phyloP scores from a whole-genome alignment of 2,888 invertebrate genomes.

The Hedychridium roseum region DNA sequence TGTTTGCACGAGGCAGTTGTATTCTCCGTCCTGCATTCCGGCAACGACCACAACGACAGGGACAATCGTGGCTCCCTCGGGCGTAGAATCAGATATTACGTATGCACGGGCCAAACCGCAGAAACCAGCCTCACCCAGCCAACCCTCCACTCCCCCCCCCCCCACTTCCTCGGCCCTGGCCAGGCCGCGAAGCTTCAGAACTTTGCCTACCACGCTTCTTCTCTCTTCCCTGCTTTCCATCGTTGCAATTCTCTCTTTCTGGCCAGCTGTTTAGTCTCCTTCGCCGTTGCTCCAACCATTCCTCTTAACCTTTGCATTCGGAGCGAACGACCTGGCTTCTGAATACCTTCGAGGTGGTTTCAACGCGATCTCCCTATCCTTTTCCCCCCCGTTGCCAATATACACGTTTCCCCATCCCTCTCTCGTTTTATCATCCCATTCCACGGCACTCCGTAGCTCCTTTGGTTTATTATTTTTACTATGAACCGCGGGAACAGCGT shows the following conservation, averaged over 20 bases:
- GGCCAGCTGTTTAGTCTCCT: too few species aligned
- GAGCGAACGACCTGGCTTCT: constrained; percentile 28
- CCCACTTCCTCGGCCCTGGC: too few species aligned
- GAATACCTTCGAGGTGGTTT: constrained; percentile 25
- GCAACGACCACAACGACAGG: constrained; percentile 28
- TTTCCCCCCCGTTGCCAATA: neutral
- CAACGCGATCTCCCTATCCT: neutral
- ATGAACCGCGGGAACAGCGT: too few species aligned
- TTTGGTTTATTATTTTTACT: neutral
- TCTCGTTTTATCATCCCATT: neutral
- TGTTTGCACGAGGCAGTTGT: constrained; percentile 18
- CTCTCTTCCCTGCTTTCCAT: constrained; percentile 15
- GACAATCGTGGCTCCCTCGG: constrained; percentile 46
- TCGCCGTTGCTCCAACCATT: too few species aligned
- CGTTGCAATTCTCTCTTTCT: neutral
- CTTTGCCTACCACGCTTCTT: constrained; percentile 21
- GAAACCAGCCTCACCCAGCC: constrained; percentile 39
- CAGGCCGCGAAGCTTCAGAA: too few species aligned
- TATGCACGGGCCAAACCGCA: constrained; percentile 55
- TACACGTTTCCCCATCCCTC: neutral
- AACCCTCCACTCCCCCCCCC: constrained; percentile 17
- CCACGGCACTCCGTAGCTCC: neutral
- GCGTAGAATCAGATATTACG: constrained; percentile 59
- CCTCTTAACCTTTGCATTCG: constrained; percentile 31
- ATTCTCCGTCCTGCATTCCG: constrained; percentile 19